Evolutionary conservation across 2,888 invertebrate species (phyloP), one percentile per base, ranked within the genome.

Genomic region (Hirtodrosophila trivittata): DNA sequence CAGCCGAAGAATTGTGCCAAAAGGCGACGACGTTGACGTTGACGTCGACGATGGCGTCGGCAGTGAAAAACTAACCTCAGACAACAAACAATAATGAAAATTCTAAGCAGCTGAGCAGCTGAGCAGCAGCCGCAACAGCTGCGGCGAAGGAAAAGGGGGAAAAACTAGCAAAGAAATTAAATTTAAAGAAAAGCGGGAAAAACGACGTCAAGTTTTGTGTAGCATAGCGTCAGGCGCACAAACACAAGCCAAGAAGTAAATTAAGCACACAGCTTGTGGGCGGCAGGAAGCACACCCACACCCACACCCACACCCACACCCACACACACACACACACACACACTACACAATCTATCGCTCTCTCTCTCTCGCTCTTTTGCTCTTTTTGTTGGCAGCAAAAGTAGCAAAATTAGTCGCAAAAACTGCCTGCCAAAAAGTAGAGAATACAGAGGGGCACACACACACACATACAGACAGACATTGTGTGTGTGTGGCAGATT

Each of bases 41-140:
- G 39, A 2, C 35, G 58, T 6, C 41, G 50, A 6, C 63, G 41
- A 26, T 42, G 35, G 42, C 66, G 75, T 63, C 85, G 82, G 72
- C 81, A 78, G 75, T 81, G 82, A 82, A 82, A 70, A 82, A 83
- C 86, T 83, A 83, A 85, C 86, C 82, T 85, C 77, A 83, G 83
- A 82, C 86, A 86, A 85, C 83, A 82, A 82, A 82, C 80, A 82
- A 83, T 82, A 77, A 72, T 77, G 80, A 77, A 85, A 78, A 85
- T 82, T 83, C 82, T 82, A 75, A 85, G 85, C 83, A 86, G 56
- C 46, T 16, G 51, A 30, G 47, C 7, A 9, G 12, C 5, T 1
- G 25, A 18, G 41, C 42, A 13, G 38, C n/a, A 6, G 43, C 26
- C 33, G 35, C 18, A 4, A n/a, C 9, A 16, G 28, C 26, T 10